These are phyloP conservation scores for Helarctos malayanus DNA, from an alignment of 2,797 vertebrate species.

Conservation along the genomic window DNA sequence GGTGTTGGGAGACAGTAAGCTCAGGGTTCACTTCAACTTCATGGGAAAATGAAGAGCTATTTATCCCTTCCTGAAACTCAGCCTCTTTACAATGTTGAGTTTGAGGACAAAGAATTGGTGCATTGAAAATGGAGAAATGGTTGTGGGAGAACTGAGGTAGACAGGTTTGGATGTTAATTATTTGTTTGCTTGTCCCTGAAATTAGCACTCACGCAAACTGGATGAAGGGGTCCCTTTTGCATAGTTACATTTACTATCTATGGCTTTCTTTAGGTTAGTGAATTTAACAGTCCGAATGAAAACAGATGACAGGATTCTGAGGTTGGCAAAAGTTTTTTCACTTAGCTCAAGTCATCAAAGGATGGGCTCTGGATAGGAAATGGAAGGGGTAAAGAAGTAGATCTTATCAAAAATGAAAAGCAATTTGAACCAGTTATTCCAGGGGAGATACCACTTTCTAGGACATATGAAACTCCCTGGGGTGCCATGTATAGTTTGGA, in stretches of 20 bases:
- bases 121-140: not conserved
- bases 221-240: not conserved
- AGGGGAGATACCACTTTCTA: not conserved
- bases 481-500: not conserved
- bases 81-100: not conserved
- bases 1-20: not conserved
- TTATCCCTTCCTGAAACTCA: not conserved
- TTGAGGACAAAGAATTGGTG: not conserved
- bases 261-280: not conserved
- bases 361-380: not conserved
- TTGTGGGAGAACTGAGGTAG: not conserved
- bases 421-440: conserved; percentile 17
- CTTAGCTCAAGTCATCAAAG: not conserved
- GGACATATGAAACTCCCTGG: not conserved
- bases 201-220: not conserved
- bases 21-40: not conserved
- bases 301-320: conserved; percentile 29
- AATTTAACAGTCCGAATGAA: conserved; percentile 32
- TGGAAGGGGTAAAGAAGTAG: conserved; percentile 2
- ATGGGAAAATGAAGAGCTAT: not conserved
- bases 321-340: not conserved
- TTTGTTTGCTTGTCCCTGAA: not conserved
- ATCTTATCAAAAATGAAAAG: conserved; percentile 25
- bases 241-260: not conserved
- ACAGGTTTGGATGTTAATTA: not conserved